These are phyloP conservation scores for Osmerus eperlanus DNA, from an alignment of 2,113 vertebrate species.

Conservation along the genomic window DNA sequence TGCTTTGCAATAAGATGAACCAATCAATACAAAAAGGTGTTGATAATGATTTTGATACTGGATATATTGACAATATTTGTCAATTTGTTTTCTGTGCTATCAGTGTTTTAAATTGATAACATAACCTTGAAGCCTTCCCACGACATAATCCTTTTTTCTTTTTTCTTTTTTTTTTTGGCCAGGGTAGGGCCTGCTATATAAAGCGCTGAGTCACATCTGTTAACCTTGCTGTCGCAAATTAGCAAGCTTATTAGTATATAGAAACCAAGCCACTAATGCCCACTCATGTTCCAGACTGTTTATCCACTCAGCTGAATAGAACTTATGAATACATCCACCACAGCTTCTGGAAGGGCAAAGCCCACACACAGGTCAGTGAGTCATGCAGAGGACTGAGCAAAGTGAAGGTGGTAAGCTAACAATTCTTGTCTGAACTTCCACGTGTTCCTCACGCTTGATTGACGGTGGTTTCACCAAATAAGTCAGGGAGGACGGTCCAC, in stretches of 20 bases:
- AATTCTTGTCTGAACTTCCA: too few relatives aligned
- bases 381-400: background rate
- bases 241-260: background rate
- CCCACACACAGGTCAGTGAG: background rate
- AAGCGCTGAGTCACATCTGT: background rate
- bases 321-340: background rate
- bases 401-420: background rate
- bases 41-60: too few relatives aligned
- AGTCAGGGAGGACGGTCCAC: too few relatives aligned
- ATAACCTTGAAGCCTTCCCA: background rate
- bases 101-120: background rate
- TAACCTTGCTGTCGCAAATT: background rate
- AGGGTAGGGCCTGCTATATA: background rate
- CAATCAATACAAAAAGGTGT: too few relatives aligned
- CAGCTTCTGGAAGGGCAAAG: background rate
- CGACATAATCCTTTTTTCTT: background rate
- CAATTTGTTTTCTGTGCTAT: too few relatives aligned
- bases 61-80: too few relatives aligned
- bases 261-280: background rate
- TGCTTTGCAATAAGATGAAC: background rate
- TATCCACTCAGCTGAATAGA: background rate
- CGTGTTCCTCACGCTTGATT: too few relatives aligned
- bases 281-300: background rate
- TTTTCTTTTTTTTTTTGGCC: background rate
- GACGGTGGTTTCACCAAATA: too few relatives aligned